Evolutionary conservation across 2,888 invertebrate species (phyloP), one percentile per base, ranked within the genome.

Genomic region (Charanyca ferruginea): DNA sequence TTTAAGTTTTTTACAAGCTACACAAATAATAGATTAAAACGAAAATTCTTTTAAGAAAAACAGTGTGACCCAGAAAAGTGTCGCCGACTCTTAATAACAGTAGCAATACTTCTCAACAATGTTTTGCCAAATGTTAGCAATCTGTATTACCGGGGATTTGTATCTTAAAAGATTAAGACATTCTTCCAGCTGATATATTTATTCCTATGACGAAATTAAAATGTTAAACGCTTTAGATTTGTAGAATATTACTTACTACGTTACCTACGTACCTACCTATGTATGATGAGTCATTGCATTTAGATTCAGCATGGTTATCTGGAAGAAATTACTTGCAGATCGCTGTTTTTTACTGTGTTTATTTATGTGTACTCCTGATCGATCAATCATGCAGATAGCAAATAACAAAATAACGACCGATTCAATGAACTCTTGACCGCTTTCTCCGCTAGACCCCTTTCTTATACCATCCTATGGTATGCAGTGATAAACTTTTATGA

Each of bases 1-100:
- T 63, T 51, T 4, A 54, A 73, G 67, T 73, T 73, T 72, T 23
- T 35, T 42, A 49, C n/a, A 49, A 77, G 58, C 47, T 57, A 23
- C 38, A 25, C 42, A 61, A 44, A 54, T 58, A 61, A 51, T 64
- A 41, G 59, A 67, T 60, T 44, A 25, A 32, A 47, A 66, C 47
- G 42, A 55, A 77, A 55, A 62, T 63, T 72, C 51, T 59, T 64
- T 48, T 44, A 44, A 45, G 41, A 59, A 25, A 51, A 66, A 63
- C 54, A 53, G 3, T 48, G 13, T 54, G 80, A 73, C 79, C 80
- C 54, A 80, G 57, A 77, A 73, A 80, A 57, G 73, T 73, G 80
- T 77, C 69, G 45, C 59, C 51, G 77, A 79, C 79, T 77, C 66
- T 62, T 80, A 68, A 66, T 77, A 77, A 59, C 59, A 32, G 62